Conservation (phyloP, 2,888 invertebrate genomes). For the Eupeodes luniger region DNA sequence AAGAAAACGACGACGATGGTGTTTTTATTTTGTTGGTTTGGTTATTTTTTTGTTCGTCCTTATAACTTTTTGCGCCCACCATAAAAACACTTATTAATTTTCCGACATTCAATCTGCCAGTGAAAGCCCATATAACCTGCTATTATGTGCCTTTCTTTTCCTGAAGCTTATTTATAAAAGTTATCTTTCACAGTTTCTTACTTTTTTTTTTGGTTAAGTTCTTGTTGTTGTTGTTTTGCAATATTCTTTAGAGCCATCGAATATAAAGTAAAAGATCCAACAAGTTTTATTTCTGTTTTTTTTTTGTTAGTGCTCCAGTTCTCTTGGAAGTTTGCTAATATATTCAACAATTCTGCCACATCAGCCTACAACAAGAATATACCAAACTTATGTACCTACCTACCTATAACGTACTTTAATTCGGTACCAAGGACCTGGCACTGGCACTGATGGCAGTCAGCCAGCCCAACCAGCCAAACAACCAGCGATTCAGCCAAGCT, state of each 20-base stretch:
- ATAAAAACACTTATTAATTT: conserved; percentile 56
- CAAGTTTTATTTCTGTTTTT: conserved; percentile 25
- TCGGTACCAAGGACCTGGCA: background rate
- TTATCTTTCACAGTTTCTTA: conserved; percentile 31
- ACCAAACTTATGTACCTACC: background rate
- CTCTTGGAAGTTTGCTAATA: conserved; percentile 41
- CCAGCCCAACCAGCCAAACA: conserved; percentile 13
- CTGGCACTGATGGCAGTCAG: background rate
- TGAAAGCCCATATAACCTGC: conserved; percentile 53
- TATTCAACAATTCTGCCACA: conserved; percentile 59
- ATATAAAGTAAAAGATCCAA: conserved; percentile 35
- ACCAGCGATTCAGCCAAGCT: conserved; percentile 39
- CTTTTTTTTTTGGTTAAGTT: background rate
- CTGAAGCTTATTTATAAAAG: conserved; percentile 45
- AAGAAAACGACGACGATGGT: too few species aligned
- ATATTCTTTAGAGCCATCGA: conserved; percentile 20
- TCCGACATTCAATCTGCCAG: conserved; percentile 62
- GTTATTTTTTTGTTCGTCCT: conserved; percentile 1
- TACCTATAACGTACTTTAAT: conserved; percentile 19
- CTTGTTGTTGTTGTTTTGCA: conserved; percentile 9
- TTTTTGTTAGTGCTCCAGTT: background rate
- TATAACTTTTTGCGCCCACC: conserved; percentile 24
- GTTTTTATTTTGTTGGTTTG: background rate
- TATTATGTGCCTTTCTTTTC: conserved; percentile 54
- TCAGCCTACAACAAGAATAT: conserved; percentile 29